Evolutionary conservation across 2,797 vertebrate species (phyloP).

Genomic region (Busarellus nigricollis): DNA sequence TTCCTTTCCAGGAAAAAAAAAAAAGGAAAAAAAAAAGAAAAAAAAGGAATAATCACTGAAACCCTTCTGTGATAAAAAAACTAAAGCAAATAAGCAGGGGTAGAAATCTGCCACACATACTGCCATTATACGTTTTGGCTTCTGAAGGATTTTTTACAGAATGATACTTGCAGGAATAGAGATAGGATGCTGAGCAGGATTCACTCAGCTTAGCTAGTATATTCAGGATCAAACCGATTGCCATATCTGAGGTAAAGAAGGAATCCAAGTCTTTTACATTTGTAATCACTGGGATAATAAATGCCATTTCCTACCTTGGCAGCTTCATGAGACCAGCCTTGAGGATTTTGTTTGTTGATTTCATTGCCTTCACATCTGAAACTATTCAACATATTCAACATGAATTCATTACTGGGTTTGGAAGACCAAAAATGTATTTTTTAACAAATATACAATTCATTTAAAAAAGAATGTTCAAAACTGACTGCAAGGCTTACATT

Average conservation of each 20-base stretch:
- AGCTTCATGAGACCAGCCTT: not conserved
- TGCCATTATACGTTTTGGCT: not conserved
- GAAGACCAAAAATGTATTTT: not conserved
- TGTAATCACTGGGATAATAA: not conserved
- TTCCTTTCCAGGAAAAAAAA: not conserved
- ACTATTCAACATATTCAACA: not conserved
- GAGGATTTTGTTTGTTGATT: not conserved
- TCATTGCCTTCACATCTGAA: not conserved
- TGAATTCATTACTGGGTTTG: not conserved
- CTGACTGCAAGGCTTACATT: not conserved
- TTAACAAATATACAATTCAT: not conserved
- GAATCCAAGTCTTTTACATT: not conserved
- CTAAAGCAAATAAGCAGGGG: not conserved
- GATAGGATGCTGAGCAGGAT: not conserved
- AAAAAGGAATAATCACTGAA: not conserved
- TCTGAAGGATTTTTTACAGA: not conserved
- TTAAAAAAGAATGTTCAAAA: not conserved
- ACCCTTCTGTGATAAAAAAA: not conserved
- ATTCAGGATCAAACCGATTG: not conserved
- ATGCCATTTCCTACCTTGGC: not conserved
- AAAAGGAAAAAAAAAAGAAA: too few relatives aligned
- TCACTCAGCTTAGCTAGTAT: not conserved
- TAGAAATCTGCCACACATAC: not conserved
- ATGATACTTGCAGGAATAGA: not conserved
- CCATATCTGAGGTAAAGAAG: not conserved